Conservation (phyloP, 2,888 invertebrate species). For the Timandra comae region DNA sequence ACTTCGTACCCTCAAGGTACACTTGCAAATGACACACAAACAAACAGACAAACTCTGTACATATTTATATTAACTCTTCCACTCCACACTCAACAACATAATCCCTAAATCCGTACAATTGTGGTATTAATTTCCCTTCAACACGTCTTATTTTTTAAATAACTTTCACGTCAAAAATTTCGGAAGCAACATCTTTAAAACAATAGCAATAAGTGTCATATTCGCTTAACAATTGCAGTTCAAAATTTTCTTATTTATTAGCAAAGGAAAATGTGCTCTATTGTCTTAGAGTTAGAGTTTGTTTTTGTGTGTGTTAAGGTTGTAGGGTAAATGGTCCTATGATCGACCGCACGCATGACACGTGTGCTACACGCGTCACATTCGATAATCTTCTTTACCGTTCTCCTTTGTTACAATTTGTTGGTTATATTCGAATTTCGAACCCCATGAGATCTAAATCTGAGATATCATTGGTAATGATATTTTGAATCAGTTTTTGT, state of each 20-base stretch:
- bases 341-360: slow-evolving; percentile 58
- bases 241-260: slow-evolving; percentile 21
- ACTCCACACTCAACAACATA: slow-evolving; percentile 69
- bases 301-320: slow-evolving; percentile 18
- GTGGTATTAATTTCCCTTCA: slow-evolving; percentile 75
- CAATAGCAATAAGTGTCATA: slow-evolving; percentile 27
- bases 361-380: slow-evolving; percentile 66
- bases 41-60: slow-evolving; percentile 36
- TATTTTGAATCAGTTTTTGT: slow-evolving; percentile 69
- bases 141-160: slow-evolving; percentile 69
- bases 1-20: slow-evolving; percentile 39
- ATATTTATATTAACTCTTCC: slow-evolving; percentile 62
- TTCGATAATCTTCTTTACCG: slow-evolving; percentile 71
- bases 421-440: slow-evolving; percentile 53
- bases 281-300: slow-evolving; percentile 6
- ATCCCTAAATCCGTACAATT: slow-evolving; percentile 73
- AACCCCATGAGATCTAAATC: slow-evolving; percentile 56
- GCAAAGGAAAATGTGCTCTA: slow-evolving; percentile 15
- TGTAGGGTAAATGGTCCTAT: slow-evolving; percentile 53
- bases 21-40: slow-evolving; percentile 55
- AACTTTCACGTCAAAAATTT: slow-evolving; percentile 31
- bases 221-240: slow-evolving; percentile 23
- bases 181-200: slow-evolving; percentile 22
- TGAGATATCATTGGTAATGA: slow-evolving; percentile 70
- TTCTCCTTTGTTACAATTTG: slow-evolving; percentile 74